Base-by-base conservation (phyloP, 2,113 vertebrate species). In the Poeciliopsis turrubarensis region DNA sequence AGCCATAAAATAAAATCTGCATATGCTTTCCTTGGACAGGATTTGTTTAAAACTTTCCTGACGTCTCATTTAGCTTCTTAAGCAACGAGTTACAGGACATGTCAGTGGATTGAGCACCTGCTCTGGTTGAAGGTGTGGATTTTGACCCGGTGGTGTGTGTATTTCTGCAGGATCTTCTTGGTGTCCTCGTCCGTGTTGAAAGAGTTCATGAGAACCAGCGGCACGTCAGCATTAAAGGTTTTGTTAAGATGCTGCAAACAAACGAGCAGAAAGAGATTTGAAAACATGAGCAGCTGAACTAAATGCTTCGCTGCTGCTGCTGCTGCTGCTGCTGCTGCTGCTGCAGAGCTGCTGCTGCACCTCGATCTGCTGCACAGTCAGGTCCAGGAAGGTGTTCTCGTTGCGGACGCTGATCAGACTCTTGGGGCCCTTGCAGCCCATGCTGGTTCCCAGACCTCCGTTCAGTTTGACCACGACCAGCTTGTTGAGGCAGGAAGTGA, bases 61-160 rank as follows among this genome's bases (percentile, higher is more conserved):
- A 41, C 4, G 47, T 25, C 7, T 22, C 47, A 51, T 51, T 51
- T 51, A 17, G 6, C 47, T 2, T 51, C 47, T 22, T 51, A 22
- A 51, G 39, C 39, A 41, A 19, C 47, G 0, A 9, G 22, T 54
- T 25, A 11, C 17, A 10, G 62, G 29, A 61, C 29, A 14, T 25
- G 30, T 60, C 44, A 63, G 60, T 39, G 31, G 27, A 30, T 4
- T n/a, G 0, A 4, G 27, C 14, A 98, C 98, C 97, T 98, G 98
- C 98, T 99, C 94, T 99, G 98, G 93, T 98, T 99, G 88, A 99
- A 99, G 67, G 97, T 99, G 84, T 98, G 95, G 64, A 99, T 99
- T 87, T 97, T 96, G 90, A 99, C 95, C 3, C 93, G 92, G 89
- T 96, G 97, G 83, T 98, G 97, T 69, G 94, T 95, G 84, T 99